Percentiles rank a stretch among this genome's conserved stretches.
These are phyloP conservation scores for Gymnocheta viridis DNA, from an alignment of 2,888 invertebrate genomes.

Conservation along the genomic window DNA sequence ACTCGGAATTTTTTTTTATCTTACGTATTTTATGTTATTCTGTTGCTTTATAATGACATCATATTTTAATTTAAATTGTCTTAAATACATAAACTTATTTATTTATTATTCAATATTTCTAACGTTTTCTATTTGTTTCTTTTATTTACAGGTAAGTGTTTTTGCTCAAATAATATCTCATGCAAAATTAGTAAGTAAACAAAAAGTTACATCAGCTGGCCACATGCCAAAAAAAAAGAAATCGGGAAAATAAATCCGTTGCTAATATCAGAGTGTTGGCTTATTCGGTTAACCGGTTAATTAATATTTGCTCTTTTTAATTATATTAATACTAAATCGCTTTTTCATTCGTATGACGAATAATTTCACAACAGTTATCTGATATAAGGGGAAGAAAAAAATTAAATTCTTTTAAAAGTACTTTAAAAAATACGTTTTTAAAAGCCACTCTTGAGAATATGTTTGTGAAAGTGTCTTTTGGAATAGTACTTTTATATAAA, in stretches of 20 bases:
- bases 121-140: constrained; percentile 19
- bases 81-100: constrained; percentile 20
- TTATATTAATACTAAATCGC: too few species aligned
- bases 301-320: too few species aligned
- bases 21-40: not conserved
- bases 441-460: too few species aligned
- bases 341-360: too few species aligned
- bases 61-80: constrained; percentile 30
- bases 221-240: not conserved
- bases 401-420: too few species aligned
- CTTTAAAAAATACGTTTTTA: too few species aligned
- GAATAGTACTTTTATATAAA: too few species aligned
- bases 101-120: not conserved
- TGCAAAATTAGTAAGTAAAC: not conserved
- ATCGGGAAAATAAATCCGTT: not conserved
- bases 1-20: not conserved
- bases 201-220: not conserved
- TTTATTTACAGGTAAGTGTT: constrained; percentile 44
- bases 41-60: constrained; percentile 31
- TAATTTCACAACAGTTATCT: too few species aligned
- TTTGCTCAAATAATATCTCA: not conserved
- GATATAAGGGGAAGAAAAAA: too few species aligned
- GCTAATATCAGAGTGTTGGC: too few species aligned
- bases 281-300: too few species aligned
- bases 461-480: too few species aligned